Evolutionary conservation across 2,797 vertebrate genomes (phyloP), one percentile per base, ranked within the genome.

Genomic region (Peromyscus attwateri): DNA sequence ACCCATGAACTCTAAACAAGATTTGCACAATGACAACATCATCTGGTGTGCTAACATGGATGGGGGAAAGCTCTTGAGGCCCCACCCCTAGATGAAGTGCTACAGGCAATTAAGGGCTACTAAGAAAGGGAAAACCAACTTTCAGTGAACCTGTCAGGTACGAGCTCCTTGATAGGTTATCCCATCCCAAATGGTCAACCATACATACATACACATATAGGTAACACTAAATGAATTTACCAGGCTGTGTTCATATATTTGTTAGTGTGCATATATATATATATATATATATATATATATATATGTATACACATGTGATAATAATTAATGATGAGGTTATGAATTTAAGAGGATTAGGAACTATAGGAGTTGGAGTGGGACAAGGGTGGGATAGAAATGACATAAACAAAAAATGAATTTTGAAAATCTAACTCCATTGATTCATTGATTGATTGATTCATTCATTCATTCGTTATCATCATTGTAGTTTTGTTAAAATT

Each of bases 401-500:
- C 2, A 21, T 79, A 79, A 52, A 29, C 29, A 79, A 52, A 25
- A 79, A 79, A 27, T 27, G 9, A 55, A 21, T 21, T 79, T 52
- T 52, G 29, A 10, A 96, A 64, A 83, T 92, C 19, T 76, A 64
- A 92, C 10, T 79, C 13, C 6, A 52, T 52, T 70, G 57, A 60
- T 60, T 57, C 2, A 5, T 57, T 57, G 3, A 52, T 52, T 70
- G 57, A 60, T 60, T 55, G 9, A 19, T 43, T 73, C 27, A 52
- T 52, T 21, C 0, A 60, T 55, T 55, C 8, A 17, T 43, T 73
- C 37, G 2, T 57, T 57, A 43, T 70, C 62, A 79, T 62, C 31
- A 19, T 52, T 52, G 6, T 34, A 29, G 79, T 93, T 12, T 91
- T 87, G 3, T 97, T 93, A 93, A 55, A 49, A 85, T 95, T 79